A percentile compares a stretch with the other conserved stretches of the same genome.
phyloP scores from a whole-genome alignment of 2,888 invertebrate genomes.

The Prosopocoilus inquinatus region DNA sequence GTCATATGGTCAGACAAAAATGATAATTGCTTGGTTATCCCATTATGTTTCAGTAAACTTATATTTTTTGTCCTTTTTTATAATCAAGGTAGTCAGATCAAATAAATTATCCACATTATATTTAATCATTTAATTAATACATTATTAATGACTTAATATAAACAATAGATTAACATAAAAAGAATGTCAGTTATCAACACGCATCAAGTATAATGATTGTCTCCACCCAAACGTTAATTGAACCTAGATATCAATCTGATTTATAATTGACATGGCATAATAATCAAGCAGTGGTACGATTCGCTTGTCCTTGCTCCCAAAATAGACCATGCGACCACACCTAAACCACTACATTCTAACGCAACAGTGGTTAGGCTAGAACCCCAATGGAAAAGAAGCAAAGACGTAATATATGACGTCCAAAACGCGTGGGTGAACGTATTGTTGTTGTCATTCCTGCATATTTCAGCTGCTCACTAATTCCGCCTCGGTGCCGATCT shows the following conservation, averaged over 20 bases:
- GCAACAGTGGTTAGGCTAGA: background rate
- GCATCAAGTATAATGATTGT: background rate
- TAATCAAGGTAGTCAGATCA: too few relatives aligned
- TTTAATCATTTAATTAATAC: too few relatives aligned
- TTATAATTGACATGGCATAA: conserved; percentile 10
- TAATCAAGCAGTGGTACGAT: conserved; percentile 3
- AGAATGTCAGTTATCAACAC: too few relatives aligned
- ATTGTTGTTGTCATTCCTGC: conserved; percentile 21
- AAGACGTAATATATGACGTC: conserved; percentile 26
- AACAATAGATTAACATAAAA: too few relatives aligned
- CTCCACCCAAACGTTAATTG: conserved; percentile 15
- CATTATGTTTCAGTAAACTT: too few relatives aligned
- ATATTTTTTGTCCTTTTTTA: too few relatives aligned
- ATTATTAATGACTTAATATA: too few relatives aligned
- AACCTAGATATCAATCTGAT: conserved; percentile 7
- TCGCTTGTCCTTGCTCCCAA: conserved; percentile 10
- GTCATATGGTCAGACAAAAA: too few relatives aligned
- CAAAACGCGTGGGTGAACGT: conserved; percentile 23
- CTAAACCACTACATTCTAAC: conserved; percentile 3
- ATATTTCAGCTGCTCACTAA: conserved; percentile 23
- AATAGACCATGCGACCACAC: conserved; percentile 13
- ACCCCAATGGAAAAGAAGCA: conserved; percentile 6
- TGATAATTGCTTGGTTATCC: too few relatives aligned
- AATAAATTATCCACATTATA: too few relatives aligned
- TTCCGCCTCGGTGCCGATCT: conserved; percentile 15